Evolutionary conservation across 1,140 invertebrate species (phyloP).

Genomic region (Muscidifurax raptorellus): DNA sequence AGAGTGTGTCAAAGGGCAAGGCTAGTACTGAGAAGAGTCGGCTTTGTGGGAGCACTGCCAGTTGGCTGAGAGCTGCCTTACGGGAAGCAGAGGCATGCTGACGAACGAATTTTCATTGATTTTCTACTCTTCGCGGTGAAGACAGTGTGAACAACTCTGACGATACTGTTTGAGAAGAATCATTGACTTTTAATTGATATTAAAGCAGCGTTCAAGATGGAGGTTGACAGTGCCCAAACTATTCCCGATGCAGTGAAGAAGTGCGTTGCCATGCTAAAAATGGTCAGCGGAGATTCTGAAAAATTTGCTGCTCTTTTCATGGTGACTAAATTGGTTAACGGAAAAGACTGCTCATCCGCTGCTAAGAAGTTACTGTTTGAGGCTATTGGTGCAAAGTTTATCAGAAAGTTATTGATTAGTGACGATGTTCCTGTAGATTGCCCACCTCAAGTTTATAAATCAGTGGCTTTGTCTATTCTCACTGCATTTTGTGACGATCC

Average conservation of each 20-base stretch:
- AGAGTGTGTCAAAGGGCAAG: slow-evolving; percentile 74
- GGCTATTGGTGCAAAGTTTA: slow-evolving; percentile 90
- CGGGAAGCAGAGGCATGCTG: slow-evolving; percentile 22
- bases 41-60: slow-evolving; percentile 66
- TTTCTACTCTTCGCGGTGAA: slow-evolving; percentile 19
- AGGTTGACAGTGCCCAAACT: slow-evolving; percentile 54
- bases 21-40: slow-evolving; percentile 61
- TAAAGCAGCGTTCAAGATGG: slow-evolving; percentile 52
- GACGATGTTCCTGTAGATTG: slow-evolving; percentile 87
- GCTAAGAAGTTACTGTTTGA: slow-evolving; percentile 89
- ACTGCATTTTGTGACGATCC: slow-evolving; percentile 88
- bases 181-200: slow-evolving; percentile 6
- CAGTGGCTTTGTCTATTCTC: slow-evolving; percentile 89
- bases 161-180: background rate
- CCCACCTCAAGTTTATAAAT: slow-evolving; percentile 91
- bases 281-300: slow-evolving; percentile 89
- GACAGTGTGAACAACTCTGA: background rate
- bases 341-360: slow-evolving; percentile 83
- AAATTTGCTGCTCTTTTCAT: slow-evolving; percentile 93
- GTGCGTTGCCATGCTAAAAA: slow-evolving; percentile 85
- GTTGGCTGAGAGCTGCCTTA: slow-evolving; percentile 64
- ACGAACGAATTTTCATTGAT: slow-evolving; percentile 37
- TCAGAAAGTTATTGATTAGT: slow-evolving; percentile 86
- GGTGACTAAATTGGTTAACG: slow-evolving; percentile 91
- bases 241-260: slow-evolving; percentile 88